Base-by-base conservation (phyloP, 1,140 invertebrate species). In the Pseudomyrmex flavicornis region DNA sequence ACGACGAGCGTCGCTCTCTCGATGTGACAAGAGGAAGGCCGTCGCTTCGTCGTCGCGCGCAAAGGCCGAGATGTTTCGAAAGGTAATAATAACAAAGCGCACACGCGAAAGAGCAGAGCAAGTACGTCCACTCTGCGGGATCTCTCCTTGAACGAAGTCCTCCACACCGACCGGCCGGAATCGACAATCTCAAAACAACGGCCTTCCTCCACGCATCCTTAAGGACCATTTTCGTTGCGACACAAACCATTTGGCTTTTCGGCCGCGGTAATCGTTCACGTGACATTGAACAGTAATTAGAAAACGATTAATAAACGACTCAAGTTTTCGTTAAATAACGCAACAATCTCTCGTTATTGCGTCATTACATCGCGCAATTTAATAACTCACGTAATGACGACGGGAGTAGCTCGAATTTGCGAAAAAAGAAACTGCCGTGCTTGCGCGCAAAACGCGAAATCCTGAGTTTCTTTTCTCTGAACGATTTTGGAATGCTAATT, bases 81-180 rank as follows among this genome's bases (percentile, higher is more conserved):
- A 88, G 85, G 87, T 77, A 72, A 85, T 56, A 87, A 84, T 80
- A 62, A 76, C 85, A 76, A 85, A 82, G 85, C 68, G 59, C 50
- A n/a, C n/a, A 58, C 50, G 59, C 63, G 48, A 76, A 80, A 76
- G 85, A 87, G 62, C 59, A 74, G 72, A 70, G 54, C 80, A 84
- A 86, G 73, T 80, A 84, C 85, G 58, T 83, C 74, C 50, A 70
- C 61, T 79, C 44, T 54, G 35, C 15, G 50, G 5, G 15, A 85
- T 66, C 26, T 26, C 26, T 26, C 87, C 83, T 88, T 88, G 87
- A 88, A 20, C 68, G 22, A 22, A 65, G 75, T 87, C 87, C 72
- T 77, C 56, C 79, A 66, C 35, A 0, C 48, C 62, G 54, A 82
- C 15, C 82, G 17, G 10, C 52, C 66, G 20, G 35, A 80, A 50